These are phyloP conservation scores for Drosophila dives DNA, from an alignment of 2,888 invertebrate species.

Conservation along the genomic window DNA sequence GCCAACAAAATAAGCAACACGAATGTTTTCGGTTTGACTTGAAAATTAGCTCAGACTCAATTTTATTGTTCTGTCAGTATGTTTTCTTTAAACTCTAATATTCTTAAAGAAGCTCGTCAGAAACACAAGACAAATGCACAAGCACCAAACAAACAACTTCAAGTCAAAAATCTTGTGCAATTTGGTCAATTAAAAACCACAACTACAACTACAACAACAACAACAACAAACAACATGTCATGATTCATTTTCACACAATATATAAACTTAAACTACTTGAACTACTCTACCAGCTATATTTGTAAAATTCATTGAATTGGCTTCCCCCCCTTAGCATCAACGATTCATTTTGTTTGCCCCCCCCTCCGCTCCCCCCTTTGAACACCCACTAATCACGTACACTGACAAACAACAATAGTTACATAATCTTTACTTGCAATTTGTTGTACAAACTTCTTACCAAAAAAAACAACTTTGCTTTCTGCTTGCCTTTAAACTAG, in stretches of 20 bases:
- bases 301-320: slow-evolving; percentile 58
- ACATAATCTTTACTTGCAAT: slow-evolving; percentile 22
- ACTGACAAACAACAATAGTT: slow-evolving; percentile 30
- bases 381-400: slow-evolving; percentile 9
- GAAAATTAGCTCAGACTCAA: slow-evolving; percentile 31
- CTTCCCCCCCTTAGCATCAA: slow-evolving; percentile 28
- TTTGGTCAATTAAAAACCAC: slow-evolving; percentile 46
- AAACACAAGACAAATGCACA: slow-evolving; percentile 42
- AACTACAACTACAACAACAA: background rate
- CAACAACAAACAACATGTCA: slow-evolving; percentile 60
- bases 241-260: slow-evolving; percentile 57
- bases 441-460: slow-evolving; percentile 49
- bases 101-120: slow-evolving; percentile 3
- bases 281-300: slow-evolving; percentile 20
- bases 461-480: slow-evolving; percentile 44
- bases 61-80: slow-evolving; percentile 27
- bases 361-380: background rate
- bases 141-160: slow-evolving; percentile 24
- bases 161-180: slow-evolving; percentile 42
- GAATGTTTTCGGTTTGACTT: slow-evolving; percentile 57
- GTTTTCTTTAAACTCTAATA: slow-evolving; percentile 2
- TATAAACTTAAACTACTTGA: slow-evolving; percentile 23
- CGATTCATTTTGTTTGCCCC: slow-evolving; percentile 52
- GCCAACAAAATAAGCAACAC: slow-evolving; percentile 53
- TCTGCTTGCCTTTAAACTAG: slow-evolving; percentile 48